Conservation (phyloP, 2,888 invertebrate genomes). For the Lasioglossum leucozonium region DNA sequence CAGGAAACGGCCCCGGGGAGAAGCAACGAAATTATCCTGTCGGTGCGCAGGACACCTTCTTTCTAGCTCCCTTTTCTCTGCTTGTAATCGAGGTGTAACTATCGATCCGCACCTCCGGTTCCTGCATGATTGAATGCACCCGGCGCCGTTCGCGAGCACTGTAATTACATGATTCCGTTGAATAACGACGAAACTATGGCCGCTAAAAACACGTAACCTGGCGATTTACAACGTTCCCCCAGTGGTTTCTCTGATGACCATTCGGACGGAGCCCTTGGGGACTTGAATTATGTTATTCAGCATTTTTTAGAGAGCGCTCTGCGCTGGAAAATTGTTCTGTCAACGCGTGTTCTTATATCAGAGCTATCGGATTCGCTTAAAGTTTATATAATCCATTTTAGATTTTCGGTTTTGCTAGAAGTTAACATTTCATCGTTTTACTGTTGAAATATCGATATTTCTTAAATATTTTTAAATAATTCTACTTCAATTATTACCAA, state of each 20-base stretch:
- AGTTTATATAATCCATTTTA: too few relatives aligned
- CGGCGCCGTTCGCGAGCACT: background rate
- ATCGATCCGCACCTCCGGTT: conserved; percentile 4
- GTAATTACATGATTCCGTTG: conserved; percentile 14
- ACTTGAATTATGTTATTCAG: background rate
- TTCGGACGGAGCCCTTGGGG: background rate
- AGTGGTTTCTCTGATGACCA: background rate
- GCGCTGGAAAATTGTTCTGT: too few relatives aligned
- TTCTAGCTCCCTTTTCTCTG: background rate
- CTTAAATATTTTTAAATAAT: too few relatives aligned
- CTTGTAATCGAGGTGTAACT: background rate
- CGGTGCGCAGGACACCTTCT: background rate
- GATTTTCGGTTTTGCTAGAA: too few relatives aligned
- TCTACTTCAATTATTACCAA: too few relatives aligned
- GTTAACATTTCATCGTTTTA: too few relatives aligned
- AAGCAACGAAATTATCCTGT: conserved; percentile 44
- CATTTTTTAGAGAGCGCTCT: background rate
- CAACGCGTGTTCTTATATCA: too few relatives aligned
- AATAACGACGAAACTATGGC: background rate
- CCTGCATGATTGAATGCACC: background rate
- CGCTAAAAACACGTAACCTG: background rate
- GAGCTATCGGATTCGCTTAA: too few relatives aligned
- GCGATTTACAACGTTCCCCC: background rate
- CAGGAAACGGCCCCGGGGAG: too few relatives aligned
- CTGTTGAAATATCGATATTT: too few relatives aligned